Evolutionary conservation across 2,888 invertebrate genomes (phyloP).

Genomic region (Ennomos quercinarius): DNA sequence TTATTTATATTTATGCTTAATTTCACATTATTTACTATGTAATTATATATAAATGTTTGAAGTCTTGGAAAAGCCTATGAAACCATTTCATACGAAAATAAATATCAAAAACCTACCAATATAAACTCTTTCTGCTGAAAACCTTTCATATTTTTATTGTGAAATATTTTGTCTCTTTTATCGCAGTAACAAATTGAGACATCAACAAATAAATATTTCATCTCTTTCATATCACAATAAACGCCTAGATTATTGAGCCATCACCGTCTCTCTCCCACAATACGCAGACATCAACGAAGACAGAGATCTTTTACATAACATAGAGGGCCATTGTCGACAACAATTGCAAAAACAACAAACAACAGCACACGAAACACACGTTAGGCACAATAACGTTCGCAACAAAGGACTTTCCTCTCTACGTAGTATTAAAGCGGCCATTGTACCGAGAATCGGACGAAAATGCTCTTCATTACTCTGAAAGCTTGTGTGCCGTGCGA

Average conservation of each 20-base stretch:
- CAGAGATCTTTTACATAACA: conserved; percentile 53
- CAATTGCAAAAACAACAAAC: conserved; percentile 77
- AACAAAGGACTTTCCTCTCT: conserved; percentile 81
- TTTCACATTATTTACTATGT: too few species aligned
- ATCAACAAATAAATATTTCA: background rate
- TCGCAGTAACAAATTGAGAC: too few species aligned
- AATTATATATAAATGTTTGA: too few species aligned
- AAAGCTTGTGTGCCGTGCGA: conserved; percentile 84
- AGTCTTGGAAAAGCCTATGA: background rate
- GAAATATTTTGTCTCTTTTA: too few species aligned
- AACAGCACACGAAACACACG: conserved; percentile 69
- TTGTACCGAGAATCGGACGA: conserved; percentile 84
- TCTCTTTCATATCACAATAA: conserved; percentile 3
- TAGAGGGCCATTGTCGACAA: conserved; percentile 65
- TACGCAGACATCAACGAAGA: conserved; percentile 47
- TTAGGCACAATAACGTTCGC: conserved; percentile 71
- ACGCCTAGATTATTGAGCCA: conserved; percentile 12
- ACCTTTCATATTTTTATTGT: too few species aligned
- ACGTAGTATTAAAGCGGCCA: conserved; percentile 81
- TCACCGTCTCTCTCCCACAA: conserved; percentile 39
- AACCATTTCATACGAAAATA: background rate
- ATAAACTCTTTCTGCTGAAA: too few species aligned
- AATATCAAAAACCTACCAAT: too few species aligned
- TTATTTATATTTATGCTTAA: too few species aligned
- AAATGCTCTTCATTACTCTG: conserved; percentile 86